These are phyloP conservation scores for Ladona fulva DNA, from an alignment of 1,140 invertebrate genomes.

Conservation along the genomic window DNA sequence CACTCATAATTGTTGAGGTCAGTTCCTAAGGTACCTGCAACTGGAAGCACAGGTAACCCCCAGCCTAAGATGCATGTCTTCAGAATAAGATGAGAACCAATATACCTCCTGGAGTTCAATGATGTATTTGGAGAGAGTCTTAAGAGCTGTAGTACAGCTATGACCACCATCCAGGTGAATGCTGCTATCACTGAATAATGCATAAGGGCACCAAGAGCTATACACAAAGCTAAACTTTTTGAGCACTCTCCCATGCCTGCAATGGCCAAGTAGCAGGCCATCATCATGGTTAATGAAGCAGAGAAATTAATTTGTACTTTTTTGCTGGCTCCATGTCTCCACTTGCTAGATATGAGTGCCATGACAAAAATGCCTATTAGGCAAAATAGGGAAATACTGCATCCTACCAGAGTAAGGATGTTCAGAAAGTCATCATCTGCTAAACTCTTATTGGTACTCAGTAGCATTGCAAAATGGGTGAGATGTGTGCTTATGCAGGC, in stretches of 20 bases:
- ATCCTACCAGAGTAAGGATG: slow-evolving; percentile 49
- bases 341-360: slow-evolving; percentile 44
- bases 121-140: slow-evolving; percentile 39
- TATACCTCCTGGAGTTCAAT: background rate
- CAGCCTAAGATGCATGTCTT: slow-evolving; percentile 42
- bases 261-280: slow-evolving; percentile 45
- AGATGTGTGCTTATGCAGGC: slow-evolving; percentile 47
- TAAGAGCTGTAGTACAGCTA: slow-evolving; percentile 51
- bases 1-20: slow-evolving; percentile 41
- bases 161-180: slow-evolving; percentile 56
- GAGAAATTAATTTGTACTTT: slow-evolving; percentile 52
- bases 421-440: slow-evolving; percentile 36
- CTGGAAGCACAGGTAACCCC: slow-evolving; percentile 43
- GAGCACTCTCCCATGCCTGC: slow-evolving; percentile 30
- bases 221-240: slow-evolving; percentile 29
- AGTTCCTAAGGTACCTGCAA: slow-evolving; percentile 37
- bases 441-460: slow-evolving; percentile 32
- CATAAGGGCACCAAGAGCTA: slow-evolving; percentile 42
- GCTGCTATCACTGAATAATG: slow-evolving; percentile 52
- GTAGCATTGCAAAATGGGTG: slow-evolving; percentile 49
- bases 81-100: slow-evolving; percentile 34
- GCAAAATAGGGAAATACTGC: slow-evolving; percentile 45
- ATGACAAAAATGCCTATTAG: slow-evolving; percentile 47
- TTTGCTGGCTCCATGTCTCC: slow-evolving; percentile 49
- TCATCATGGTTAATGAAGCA: slow-evolving; percentile 45